These are phyloP conservation scores for Tachysurus vachellii DNA, from an alignment of 2,113 vertebrate species.

Conservation along the genomic window DNA sequence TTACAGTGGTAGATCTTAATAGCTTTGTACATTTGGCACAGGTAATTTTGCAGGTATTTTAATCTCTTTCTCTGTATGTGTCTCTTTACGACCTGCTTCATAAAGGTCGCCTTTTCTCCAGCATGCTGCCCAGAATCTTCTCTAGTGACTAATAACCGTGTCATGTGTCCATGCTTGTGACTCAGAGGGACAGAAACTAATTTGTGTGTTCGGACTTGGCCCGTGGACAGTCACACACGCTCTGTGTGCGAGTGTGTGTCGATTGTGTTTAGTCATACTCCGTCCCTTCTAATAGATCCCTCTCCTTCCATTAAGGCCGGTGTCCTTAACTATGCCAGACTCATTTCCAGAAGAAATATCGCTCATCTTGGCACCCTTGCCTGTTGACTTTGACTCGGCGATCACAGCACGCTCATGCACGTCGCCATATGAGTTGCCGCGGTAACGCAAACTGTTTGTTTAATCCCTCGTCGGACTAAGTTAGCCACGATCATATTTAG, in stretches of 20 bases:
- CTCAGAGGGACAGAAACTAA: constrained; percentile 63
- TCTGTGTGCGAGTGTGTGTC: constrained; percentile 57
- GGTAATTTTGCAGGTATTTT: neutral
- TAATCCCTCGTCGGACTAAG: constrained; percentile 54
- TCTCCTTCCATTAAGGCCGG: constrained; percentile 66
- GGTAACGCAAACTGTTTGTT: constrained; percentile 72
- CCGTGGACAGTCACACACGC: constrained; percentile 40
- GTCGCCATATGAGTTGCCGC: constrained; percentile 64
- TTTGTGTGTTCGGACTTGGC: constrained; percentile 42
- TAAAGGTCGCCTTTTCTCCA: constrained; percentile 71
- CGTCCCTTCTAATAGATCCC: constrained; percentile 65
- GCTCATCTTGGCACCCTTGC: constrained; percentile 65
- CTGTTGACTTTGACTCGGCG: constrained; percentile 66
- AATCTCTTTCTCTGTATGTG: constrained; percentile 21
- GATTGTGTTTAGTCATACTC: constrained; percentile 58
- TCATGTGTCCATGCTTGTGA: constrained; percentile 47
- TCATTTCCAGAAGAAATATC: constrained; percentile 61
- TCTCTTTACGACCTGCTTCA: constrained; percentile 70
- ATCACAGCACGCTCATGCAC: constrained; percentile 59
- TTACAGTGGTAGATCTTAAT: constrained; percentile 12
- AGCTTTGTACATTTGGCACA: neutral
- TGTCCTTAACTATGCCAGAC: constrained; percentile 59
- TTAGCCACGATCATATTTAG: constrained; percentile 49
- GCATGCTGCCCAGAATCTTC: constrained; percentile 65
- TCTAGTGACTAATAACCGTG: constrained; percentile 62